Percentiles rank a stretch among this genome's conserved stretches.
Evolutionary conservation across 2,888 invertebrate species (phyloP).

Genomic region (Lasioglossum lativentre): DNA sequence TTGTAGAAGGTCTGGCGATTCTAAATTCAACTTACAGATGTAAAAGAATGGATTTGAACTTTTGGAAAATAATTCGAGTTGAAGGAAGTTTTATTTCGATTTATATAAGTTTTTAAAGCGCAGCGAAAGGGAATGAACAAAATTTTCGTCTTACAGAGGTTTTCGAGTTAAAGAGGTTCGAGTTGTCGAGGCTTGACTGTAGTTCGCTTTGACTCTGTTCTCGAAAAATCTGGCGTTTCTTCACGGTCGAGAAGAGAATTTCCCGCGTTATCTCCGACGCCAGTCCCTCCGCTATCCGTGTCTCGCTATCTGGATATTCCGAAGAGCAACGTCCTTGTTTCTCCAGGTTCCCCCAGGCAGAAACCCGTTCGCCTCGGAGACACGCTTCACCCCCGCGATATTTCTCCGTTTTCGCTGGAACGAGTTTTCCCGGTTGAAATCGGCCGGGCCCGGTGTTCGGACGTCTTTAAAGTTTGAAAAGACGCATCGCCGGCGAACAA

Average conservation of each 20-base stretch:
- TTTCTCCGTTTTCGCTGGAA: background rate
- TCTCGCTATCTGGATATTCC: background rate
- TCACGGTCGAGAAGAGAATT: background rate
- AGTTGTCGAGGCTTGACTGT: too few relatives aligned
- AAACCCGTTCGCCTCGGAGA: background rate
- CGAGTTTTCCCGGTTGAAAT: slow-evolving; percentile 9
- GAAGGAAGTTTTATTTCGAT: too few relatives aligned
- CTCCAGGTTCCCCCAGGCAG: background rate
- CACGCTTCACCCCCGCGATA: background rate
- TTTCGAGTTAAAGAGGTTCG: too few relatives aligned
- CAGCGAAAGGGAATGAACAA: too few relatives aligned
- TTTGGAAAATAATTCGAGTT: too few relatives aligned
- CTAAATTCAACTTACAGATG: too few relatives aligned
- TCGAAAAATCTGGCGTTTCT: background rate
- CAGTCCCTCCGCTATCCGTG: background rate
- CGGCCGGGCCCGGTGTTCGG: slow-evolving; percentile 18
- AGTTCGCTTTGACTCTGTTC: too few relatives aligned
- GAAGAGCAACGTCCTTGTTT: background rate
- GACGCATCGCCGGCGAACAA: slow-evolving; percentile 60
- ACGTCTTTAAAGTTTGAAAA: slow-evolving; percentile 56
- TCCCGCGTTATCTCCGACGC: background rate
- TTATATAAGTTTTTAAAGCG: too few relatives aligned
- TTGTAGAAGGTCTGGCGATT: too few relatives aligned
- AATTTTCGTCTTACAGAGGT: too few relatives aligned
- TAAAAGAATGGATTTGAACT: too few relatives aligned